These are phyloP conservation scores for Hylia prasina DNA, from an alignment of 2,113 vertebrate species.

Conservation along the genomic window DNA sequence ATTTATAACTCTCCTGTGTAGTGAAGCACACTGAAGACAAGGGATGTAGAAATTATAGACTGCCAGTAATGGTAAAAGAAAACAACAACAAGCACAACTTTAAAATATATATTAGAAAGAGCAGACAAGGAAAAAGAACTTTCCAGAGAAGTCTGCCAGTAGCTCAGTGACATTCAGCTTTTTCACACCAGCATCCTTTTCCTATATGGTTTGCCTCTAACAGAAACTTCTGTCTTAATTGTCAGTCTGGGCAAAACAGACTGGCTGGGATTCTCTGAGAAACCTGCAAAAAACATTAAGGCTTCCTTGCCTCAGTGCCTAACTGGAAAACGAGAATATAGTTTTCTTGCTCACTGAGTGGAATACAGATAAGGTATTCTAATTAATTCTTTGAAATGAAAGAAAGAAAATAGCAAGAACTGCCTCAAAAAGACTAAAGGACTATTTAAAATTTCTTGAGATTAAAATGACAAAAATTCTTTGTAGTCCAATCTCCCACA, in stretches of 20 bases:
- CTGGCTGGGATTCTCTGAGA: background rate
- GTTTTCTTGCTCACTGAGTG: background rate
- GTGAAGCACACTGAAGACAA: background rate
- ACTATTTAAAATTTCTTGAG: background rate
- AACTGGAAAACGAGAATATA: background rate
- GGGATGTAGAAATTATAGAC: background rate
- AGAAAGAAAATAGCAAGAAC: background rate
- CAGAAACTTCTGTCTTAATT: background rate
- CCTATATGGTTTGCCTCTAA: background rate
- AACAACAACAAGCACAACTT: conserved; percentile 8
- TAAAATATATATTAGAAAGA: background rate
- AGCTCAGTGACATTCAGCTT: background rate
- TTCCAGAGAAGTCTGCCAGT: background rate
- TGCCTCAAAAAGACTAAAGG: background rate
- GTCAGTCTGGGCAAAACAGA: background rate
- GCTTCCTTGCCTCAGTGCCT: background rate
- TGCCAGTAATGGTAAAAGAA: conserved; percentile 15
- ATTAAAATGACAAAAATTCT: background rate
- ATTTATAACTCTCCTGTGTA: conserved; percentile 34
- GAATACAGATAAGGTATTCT: background rate
- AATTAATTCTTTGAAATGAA: background rate
- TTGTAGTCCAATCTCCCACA: background rate
- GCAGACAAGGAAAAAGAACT: background rate
- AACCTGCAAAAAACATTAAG: background rate
- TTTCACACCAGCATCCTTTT: background rate